Base-by-base conservation (phyloP, 2,888 invertebrate species). In the Taphrorychus bicolor region DNA sequence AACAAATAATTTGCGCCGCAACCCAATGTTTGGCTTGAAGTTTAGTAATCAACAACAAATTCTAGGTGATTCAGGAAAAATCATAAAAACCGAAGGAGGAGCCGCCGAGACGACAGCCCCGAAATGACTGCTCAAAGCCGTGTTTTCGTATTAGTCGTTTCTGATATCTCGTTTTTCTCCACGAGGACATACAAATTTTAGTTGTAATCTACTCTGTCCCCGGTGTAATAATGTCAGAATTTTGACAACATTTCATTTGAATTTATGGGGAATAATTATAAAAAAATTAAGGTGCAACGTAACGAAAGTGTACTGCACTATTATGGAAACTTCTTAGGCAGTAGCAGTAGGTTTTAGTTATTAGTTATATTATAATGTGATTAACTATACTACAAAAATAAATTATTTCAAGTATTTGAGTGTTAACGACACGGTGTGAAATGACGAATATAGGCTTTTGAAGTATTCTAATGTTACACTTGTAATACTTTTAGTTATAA, bases 31-130 rank as follows among this genome's bases (percentile, higher is more conserved):
- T 9, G 1, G 9, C 32, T 3, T 9, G 1, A 32, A 32, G 11
- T 32, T 7, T 32, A 9, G 32, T 11, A 32, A 32, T 9, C 1
- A 32, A 32, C 11, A 7, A 32, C 32, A 16, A 17, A 14, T 59
- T 49, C 24, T 16, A 59, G 48, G 83, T 76, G 85, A 84, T 66
- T 84, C 84, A 73, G 85, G 85, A 5, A 85, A 85, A 77, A 85
- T 86, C 79, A 84, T 86, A 54, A 86, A 86, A 74, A 86, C 86
- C 66, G 86, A 86, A 71, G 32, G 32, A 32, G 32, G 32, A 32
- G 11, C 41, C 17, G 23, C 32, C 17, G 52, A 17, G 11, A 40
- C 51, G 9, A 60, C 59, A n/a, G 48, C 51, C 18, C 21, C 49
- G 23, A 49, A 40, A 56, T 41, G 41, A 32, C 32, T 32, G 32